Base-by-base conservation (phyloP, 2,888 invertebrate species). In the Selenia dentaria region DNA sequence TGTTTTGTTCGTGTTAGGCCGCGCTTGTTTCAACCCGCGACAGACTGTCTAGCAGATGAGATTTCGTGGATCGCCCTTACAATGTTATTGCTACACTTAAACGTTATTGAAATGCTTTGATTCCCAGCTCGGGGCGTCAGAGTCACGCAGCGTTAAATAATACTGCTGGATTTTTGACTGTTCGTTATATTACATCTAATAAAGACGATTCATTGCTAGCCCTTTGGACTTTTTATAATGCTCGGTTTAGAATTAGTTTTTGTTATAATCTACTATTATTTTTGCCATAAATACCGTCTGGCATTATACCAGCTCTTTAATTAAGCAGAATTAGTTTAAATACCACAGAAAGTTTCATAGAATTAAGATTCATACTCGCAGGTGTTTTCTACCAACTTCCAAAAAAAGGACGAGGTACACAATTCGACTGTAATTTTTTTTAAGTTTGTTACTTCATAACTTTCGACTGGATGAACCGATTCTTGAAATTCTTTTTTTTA, bases 31-130 rank as follows among this genome's bases (percentile, higher is more conserved):
- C 11, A 22, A 14, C 33, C 27, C 29, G 47, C 41, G 47, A 28
- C 62, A 51, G 64, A 37, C 37, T 33, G 29, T 31, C 28, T 5
- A 36, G 37, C 37, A 73, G 67, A 83, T 76, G 75, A 70, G 72
- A 84, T 83, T 83, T 74, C 62, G 67, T 66, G 69, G 71, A 77
- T 76, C 75, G 69, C 67, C 59, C 67, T 66, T 52, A 64, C 73
- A 70, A 74, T 72, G 71, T 79, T 79, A 81, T 76, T 75, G 67
- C 70, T 70, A 60, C 65, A 69, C 67, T 72, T 67, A 70, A 73
- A 73, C 59, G 68, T 67, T 70, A 76, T 76, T 76, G 75, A 74
- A 74, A 71, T 64, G 65, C 57, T 72, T 69, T 70, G 64, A 73
- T 70, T 65, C 55, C 62, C 58, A 62, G 64, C 37, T 39, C 14